These are phyloP conservation scores for Metallyticus violacea DNA, from an alignment of 2,888 invertebrate species.

Conservation along the genomic window DNA sequence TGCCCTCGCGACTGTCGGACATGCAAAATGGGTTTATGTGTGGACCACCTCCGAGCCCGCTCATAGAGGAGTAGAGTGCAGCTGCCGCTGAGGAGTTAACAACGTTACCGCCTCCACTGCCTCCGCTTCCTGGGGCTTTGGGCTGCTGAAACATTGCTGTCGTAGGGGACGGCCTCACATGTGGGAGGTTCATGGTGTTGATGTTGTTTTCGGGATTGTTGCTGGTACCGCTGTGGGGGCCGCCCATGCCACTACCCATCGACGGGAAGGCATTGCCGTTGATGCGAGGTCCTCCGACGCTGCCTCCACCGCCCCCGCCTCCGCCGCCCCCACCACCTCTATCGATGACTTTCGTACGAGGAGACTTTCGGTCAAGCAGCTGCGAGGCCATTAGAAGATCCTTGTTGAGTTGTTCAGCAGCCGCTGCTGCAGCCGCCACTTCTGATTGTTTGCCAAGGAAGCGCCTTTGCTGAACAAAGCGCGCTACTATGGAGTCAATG, in stretches of 20 bases:
- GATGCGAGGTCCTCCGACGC: conserved; percentile 27
- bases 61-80: conserved; percentile 63
- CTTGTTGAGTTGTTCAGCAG: conserved; percentile 81
- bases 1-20: conserved; percentile 50
- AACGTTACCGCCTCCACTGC: conserved; percentile 40
- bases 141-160: conserved; percentile 80
- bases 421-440: conserved; percentile 63
- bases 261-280: conserved; percentile 47
- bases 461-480: conserved; percentile 79
- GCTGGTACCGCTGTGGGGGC: conserved; percentile 24
- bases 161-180: conserved; percentile 66
- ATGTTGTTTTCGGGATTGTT: conserved; percentile 51
- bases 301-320: conserved; percentile 28
- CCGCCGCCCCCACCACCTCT: conserved; percentile 46
- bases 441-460: conserved; percentile 74
- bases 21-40: conserved; percentile 56
- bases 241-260: conserved; percentile 48
- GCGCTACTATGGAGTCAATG: conserved; percentile 83
- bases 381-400: conserved; percentile 79
- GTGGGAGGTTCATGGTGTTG: conserved; percentile 58
- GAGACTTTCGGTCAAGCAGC: conserved; percentile 79
- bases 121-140: conserved; percentile 62
- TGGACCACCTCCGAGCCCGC: conserved; percentile 55
- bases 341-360: conserved; percentile 72
- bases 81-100: conserved; percentile 53